Evolutionary conservation across 2,113 vertebrate species (phyloP).

Genomic region (Acanthochromis polyacanthus): DNA sequence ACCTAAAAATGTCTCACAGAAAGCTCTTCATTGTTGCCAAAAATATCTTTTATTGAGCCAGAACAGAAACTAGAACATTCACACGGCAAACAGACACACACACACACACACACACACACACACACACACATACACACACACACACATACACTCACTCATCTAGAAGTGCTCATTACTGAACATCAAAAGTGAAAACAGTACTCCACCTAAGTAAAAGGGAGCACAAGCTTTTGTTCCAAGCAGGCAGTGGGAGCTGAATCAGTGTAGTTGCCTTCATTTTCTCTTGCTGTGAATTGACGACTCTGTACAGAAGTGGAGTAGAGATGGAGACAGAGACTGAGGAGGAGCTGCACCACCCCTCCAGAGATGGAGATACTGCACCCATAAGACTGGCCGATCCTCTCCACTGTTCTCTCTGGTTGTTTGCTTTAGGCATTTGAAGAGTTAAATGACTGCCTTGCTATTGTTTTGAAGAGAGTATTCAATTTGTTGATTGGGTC

Average conservation of each 20-base stretch:
- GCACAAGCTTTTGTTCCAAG: constrained; percentile 70
- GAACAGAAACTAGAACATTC: constrained; percentile 82
- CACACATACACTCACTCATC: constrained; percentile 61
- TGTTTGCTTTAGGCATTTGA: constrained; percentile 76
- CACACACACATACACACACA: constrained; percentile 36
- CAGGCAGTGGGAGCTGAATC: constrained; percentile 76
- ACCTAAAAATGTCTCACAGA: constrained; percentile 76
- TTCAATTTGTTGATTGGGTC: constrained; percentile 72
- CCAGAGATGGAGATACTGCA: constrained; percentile 52
- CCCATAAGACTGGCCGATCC: constrained; percentile 60
- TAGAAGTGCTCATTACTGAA: constrained; percentile 84
- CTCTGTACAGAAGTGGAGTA: constrained; percentile 73
- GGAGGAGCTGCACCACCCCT: constrained; percentile 50
- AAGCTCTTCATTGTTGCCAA: constrained; percentile 87
- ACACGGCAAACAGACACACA: constrained; percentile 53
- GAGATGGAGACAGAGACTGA: constrained; percentile 68
- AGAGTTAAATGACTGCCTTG: constrained; percentile 76
- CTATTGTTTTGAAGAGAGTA: constrained; percentile 74
- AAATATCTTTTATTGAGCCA: constrained; percentile 86
- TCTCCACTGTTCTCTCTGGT: constrained; percentile 61
- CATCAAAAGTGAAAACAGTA: constrained; percentile 76
- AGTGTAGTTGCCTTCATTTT: constrained; percentile 84
- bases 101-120: constrained; percentile 46
- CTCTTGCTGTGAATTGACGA: constrained; percentile 71
- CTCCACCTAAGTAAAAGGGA: constrained; percentile 72